Evolutionary conservation across 1,140 invertebrate genomes (phyloP), one percentile per base, ranked within the genome.

Genomic region (Mamestra configurata): DNA sequence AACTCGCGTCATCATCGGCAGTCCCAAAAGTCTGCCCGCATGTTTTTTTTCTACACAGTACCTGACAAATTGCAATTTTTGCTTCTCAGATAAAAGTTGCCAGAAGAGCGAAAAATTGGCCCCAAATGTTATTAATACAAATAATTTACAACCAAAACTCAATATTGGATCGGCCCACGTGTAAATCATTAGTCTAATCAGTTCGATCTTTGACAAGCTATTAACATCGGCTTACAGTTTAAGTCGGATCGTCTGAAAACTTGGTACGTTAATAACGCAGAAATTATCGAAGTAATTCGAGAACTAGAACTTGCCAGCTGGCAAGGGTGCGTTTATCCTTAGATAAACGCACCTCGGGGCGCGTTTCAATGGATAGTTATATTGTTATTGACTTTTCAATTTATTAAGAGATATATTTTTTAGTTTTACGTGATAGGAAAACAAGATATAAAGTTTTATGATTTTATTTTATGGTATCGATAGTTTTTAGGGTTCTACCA

Each of bases 181-280:
- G 31, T 64, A 22, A 37, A 40, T 64, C 64, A 68, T 68, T 4
- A 24, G 4, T 15, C 11, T 18, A 22, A 27, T 46, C 37, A 24
- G 37, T 68, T 22, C 13, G 22, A 68, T 27, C 64, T 68, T 68
- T 49, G 40, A 68, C 20, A 68, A 68, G 40, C 64, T 68, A 68
- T 49, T 68, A 68, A 46, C 40, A 68, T 46, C 22, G 43, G 13
- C 22, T 70, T 49, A 49, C 66, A 46, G 40, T 46, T 49, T 27
- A 70, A 70, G 20, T 46, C 43, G 15, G 43, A 49, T 49, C 40
- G 61, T 40, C 61, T 70, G 20, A 27, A 49, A 70, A 70, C 66
- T 70, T 70, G 20, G 40, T 20, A 68, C 64, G 40, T 68, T 43
- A 43, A 46, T 68, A 13, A 68, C 64, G 64, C 13, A 49, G 40